Conservation (phyloP, 2,113 vertebrate species). For the Psophia crepitans region DNA sequence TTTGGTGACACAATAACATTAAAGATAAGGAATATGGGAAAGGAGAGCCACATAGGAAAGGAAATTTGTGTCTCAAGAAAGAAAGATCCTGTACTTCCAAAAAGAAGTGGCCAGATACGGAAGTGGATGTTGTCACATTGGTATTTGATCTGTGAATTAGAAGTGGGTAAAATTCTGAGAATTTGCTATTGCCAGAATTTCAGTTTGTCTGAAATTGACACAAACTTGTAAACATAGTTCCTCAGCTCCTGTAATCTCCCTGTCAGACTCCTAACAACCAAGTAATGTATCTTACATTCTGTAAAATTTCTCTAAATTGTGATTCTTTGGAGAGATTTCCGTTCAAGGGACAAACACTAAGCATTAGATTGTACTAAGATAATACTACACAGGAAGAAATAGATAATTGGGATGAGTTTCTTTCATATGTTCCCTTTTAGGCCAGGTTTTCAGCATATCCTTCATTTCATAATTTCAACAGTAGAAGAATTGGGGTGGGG, state of each 20-base stretch:
- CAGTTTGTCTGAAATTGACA: neutral
- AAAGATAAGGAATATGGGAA: neutral
- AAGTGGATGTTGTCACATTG: neutral
- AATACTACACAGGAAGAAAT: neutral
- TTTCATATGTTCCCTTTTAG: neutral
- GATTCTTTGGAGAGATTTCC: neutral
- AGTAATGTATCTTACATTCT: neutral
- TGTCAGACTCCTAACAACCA: neutral
- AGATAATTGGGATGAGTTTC: neutral
- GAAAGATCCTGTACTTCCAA: neutral
- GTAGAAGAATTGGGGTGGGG: neutral
- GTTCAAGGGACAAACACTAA: neutral
- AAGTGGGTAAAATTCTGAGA: neutral
- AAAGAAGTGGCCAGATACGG: neutral
- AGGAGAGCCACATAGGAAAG: neutral
- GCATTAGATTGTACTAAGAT: neutral
- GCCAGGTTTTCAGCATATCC: neutral
- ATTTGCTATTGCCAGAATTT: neutral
- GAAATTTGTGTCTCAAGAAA: neutral
- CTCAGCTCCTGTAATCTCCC: neutral
- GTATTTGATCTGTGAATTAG: neutral
- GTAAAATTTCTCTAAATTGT: neutral
- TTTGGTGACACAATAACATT: neutral
- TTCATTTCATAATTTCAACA: neutral
- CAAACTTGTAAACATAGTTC: neutral